A percentile compares a stretch with the other conserved stretches of the same genome.
Evolutionary conservation across 2,888 invertebrate genomes (phyloP).

Genomic region (Lepidochrysops patricia): DNA sequence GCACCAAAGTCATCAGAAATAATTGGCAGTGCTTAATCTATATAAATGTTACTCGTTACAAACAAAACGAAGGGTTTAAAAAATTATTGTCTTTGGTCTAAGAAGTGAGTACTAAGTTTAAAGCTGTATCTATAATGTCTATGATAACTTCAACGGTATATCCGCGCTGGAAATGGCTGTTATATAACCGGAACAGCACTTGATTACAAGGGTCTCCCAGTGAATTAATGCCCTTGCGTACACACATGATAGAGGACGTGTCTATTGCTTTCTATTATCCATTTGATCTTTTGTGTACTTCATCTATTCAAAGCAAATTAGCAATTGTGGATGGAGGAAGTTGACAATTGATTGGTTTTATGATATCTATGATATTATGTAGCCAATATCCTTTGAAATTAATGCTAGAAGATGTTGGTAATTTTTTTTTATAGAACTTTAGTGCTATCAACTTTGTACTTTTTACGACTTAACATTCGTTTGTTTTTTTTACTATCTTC

Average conservation of each 20-base stretch:
- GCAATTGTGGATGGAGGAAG: constrained; percentile 58
- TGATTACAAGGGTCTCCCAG: background rate
- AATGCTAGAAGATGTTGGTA: too few species aligned
- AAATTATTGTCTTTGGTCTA: too few species aligned
- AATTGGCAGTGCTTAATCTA: background rate
- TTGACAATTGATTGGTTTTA: constrained; percentile 40
- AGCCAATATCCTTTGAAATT: too few species aligned
- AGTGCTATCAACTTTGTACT: background rate
- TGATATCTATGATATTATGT: constrained; percentile 28
- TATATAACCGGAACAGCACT: background rate
- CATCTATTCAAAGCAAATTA: constrained; percentile 54
- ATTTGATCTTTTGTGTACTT: constrained; percentile 51
- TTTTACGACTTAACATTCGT: background rate
- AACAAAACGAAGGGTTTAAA: too few species aligned
- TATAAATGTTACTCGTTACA: background rate
- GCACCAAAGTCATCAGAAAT: background rate
- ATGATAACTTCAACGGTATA: background rate
- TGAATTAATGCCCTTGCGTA: background rate
- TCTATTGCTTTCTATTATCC: constrained; percentile 25
- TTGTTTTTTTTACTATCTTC: background rate
- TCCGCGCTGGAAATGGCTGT: background rate
- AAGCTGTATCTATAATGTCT: too few species aligned
- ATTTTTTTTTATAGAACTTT: background rate
- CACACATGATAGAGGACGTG: constrained; percentile 8
- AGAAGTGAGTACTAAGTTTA: background rate